phyloP scores from a whole-genome alignment of 1,140 invertebrate species.

The Plectus sambesii region DNA sequence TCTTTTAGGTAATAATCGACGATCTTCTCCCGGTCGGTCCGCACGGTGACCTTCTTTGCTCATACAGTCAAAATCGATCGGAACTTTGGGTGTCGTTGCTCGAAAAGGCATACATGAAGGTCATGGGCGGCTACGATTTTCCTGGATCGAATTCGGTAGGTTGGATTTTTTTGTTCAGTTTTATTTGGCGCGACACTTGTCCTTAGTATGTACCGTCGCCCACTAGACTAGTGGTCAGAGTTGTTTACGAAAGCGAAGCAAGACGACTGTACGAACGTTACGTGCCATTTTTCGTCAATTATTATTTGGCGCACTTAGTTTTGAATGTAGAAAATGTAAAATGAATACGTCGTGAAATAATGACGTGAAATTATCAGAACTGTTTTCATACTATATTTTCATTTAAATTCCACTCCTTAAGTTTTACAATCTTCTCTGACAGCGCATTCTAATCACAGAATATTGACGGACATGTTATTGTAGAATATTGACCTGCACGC shows the following conservation, averaged over 20 bases:
- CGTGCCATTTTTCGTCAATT: too few species aligned
- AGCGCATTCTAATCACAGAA: not conserved
- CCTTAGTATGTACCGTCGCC: not conserved
- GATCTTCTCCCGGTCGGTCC: slow-evolving; percentile 73
- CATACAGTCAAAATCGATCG: slow-evolving; percentile 72
- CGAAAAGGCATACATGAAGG: slow-evolving; percentile 97
- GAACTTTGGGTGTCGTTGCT: slow-evolving; percentile 91
- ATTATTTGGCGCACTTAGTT: not conserved
- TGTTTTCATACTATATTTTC: slow-evolving; percentile 10
- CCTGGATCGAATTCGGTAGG: slow-evolving; percentile 91
- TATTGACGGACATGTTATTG: slow-evolving; percentile 7
- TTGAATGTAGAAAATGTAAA: not conserved
- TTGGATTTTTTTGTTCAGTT: slow-evolving; percentile 24
- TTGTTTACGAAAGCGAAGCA: too few species aligned
- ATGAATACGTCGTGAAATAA: too few species aligned
- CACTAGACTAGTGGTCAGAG: not conserved
- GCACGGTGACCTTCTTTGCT: slow-evolving; percentile 66
- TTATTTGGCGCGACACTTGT: too few species aligned
- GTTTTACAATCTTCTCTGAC: not conserved
- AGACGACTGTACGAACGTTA: too few species aligned
- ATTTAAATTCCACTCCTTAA: slow-evolving; percentile 8
- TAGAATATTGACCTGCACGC: slow-evolving; percentile 90
- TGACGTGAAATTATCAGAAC: not conserved
- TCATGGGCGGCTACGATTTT: slow-evolving; percentile 74
- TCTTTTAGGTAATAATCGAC: slow-evolving; percentile 72